Percentiles rank a stretch among this genome's conserved stretches.
These are phyloP conservation scores for Platysteira castanea DNA, from an alignment of 2,113 vertebrate genomes.

Conservation along the genomic window DNA sequence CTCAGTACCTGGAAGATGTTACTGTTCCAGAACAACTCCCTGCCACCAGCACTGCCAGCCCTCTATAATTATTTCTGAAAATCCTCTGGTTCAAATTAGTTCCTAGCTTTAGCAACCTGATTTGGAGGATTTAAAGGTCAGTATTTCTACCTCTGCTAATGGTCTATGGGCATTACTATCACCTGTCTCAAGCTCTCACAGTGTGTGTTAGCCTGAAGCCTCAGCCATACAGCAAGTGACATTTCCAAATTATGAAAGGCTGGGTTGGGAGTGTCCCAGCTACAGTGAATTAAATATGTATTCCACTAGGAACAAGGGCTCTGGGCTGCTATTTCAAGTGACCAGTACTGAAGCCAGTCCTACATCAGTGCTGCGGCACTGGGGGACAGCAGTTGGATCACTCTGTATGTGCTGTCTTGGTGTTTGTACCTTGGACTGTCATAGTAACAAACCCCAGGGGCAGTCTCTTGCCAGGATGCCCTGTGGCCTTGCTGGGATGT, in stretches of 20 bases:
- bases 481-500: background rate
- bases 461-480: background rate
- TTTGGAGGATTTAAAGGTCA: background rate
- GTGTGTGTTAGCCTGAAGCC: background rate
- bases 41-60: background rate
- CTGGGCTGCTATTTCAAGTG: background rate
- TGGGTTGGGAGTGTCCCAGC: background rate
- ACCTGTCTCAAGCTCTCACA: background rate
- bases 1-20: background rate
- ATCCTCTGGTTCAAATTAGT: background rate
- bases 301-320: background rate
- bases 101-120: background rate
- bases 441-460: background rate
- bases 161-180: background rate
- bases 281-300: background rate
- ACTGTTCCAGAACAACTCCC: background rate
- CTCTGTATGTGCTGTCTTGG: background rate
- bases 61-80: background rate
- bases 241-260: background rate
- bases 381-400: background rate
- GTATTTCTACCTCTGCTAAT: background rate
- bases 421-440: constrained; percentile 24
- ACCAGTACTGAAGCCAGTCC: background rate
- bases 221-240: background rate
- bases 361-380: accelerated